Conservation (phyloP, 1,140 invertebrate genomes). For the Nasonia longicornis region DNA sequence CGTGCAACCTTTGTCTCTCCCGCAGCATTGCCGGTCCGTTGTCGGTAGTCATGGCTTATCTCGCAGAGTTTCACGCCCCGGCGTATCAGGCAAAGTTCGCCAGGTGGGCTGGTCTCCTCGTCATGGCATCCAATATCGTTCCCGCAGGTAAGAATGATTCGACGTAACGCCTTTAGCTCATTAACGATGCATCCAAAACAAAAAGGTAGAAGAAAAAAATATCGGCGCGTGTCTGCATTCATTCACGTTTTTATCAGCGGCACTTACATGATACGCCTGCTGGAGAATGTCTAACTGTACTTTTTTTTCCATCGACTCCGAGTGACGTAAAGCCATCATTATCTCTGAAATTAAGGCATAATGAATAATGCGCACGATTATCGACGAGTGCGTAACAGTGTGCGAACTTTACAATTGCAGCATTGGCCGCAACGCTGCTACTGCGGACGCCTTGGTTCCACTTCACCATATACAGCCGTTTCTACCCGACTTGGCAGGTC, state of each 20-base stretch:
- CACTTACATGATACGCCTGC: not conserved
- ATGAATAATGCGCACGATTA: conserved; percentile 15
- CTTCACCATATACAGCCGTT: conserved; percentile 56
- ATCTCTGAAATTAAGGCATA: too few relatives aligned
- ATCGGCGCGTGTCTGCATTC: not conserved
- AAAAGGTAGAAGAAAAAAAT: not conserved
- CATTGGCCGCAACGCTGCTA: conserved; percentile 69
- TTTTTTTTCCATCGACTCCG: not conserved
- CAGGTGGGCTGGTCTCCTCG: conserved; percentile 58
- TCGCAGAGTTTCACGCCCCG: conserved; percentile 64
- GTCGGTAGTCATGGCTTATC: conserved; percentile 59
- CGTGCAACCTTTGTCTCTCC: conserved; percentile 28
- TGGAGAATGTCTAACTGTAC: not conserved
- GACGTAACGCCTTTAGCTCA: not conserved
- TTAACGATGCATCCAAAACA: not conserved
- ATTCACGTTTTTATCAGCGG: not conserved
- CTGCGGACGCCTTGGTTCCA: conserved; percentile 61
- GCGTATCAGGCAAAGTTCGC: conserved; percentile 56
- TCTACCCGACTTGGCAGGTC: conserved; percentile 72
- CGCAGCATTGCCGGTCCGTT: conserved; percentile 63
- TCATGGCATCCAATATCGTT: conserved; percentile 58
- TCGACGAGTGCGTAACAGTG: not conserved
- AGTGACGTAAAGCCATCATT: not conserved
- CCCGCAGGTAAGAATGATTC: conserved; percentile 57
- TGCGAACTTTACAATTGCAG: conserved; percentile 55